These are phyloP conservation scores for Trematocara macrostoma DNA, from an alignment of 2,113 vertebrate species.

Conservation along the genomic window DNA sequence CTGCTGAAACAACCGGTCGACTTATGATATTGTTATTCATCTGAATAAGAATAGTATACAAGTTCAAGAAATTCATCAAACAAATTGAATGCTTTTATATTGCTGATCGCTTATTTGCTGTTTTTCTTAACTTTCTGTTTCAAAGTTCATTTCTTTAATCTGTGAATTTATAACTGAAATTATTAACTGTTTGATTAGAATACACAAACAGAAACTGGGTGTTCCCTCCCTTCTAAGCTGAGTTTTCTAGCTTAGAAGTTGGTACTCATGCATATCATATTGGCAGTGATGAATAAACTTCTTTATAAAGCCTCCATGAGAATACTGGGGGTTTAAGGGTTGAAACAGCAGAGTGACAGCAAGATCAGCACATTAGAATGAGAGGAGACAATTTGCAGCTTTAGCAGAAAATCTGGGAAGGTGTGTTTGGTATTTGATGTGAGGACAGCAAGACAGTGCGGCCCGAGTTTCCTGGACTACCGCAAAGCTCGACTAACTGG, in stretches of 20 bases:
- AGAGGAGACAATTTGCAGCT: not conserved
- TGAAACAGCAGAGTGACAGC: not conserved
- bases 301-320: not conserved
- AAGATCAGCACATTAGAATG: not conserved
- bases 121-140: not conserved
- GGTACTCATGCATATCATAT: not conserved
- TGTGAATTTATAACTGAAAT: not conserved
- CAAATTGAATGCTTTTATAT: not conserved
- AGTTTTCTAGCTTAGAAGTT: not conserved
- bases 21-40: not conserved
- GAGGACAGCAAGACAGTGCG: not conserved
- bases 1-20: not conserved
- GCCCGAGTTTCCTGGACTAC: not conserved
- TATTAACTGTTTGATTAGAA: not conserved
- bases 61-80: not conserved
- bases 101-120: rapidly evolving
- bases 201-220: not conserved
- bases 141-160: not conserved
- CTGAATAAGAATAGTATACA: not conserved
- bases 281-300: not conserved
- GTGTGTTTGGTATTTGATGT: not conserved
- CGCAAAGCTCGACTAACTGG: not conserved
- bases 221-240: not conserved
- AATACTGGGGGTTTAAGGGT: not conserved
- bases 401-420: not conserved